These are phyloP conservation scores for Silurus glanis DNA, from an alignment of 2,113 vertebrate species.

Conservation along the genomic window DNA sequence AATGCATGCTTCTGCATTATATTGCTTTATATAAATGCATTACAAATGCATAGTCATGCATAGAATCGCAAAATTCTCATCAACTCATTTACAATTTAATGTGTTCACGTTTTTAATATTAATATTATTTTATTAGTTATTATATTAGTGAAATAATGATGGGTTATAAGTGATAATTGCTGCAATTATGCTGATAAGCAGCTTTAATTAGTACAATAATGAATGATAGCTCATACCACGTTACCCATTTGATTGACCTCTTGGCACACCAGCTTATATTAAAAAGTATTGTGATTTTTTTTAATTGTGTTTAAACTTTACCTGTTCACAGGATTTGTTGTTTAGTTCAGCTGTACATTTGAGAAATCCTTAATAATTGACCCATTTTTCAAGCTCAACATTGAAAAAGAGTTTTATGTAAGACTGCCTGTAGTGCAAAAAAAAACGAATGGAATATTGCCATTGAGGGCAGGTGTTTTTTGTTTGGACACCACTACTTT, in stretches of 20 bases:
- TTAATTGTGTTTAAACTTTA: neutral
- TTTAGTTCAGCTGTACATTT: neutral
- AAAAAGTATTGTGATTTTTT: neutral
- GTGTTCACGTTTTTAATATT: neutral
- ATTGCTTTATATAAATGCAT: too few species aligned
- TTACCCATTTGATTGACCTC: neutral
- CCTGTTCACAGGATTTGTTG: neutral
- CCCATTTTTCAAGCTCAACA: neutral
- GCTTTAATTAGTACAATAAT: neutral
- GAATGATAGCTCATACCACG: neutral
- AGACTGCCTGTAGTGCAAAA: neutral
- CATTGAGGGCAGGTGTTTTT: neutral
- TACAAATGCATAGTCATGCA: too few species aligned
- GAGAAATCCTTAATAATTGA: neutral
- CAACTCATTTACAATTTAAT: neutral
- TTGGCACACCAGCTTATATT: neutral
- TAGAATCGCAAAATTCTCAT: neutral
- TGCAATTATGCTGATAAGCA: conserved; percentile 6
- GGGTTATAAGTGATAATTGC: neutral
- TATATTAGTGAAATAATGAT: neutral
- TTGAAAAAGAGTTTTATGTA: neutral
- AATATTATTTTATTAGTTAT: neutral
- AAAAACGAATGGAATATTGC: neutral
- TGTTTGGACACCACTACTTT: neutral
- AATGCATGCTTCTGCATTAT: too few species aligned